Evolutionary conservation across 30 jellyfish, hydroid and myxozoan genomes (phyloP).

Genomic region (Turritopsis dohrnii): DNA sequence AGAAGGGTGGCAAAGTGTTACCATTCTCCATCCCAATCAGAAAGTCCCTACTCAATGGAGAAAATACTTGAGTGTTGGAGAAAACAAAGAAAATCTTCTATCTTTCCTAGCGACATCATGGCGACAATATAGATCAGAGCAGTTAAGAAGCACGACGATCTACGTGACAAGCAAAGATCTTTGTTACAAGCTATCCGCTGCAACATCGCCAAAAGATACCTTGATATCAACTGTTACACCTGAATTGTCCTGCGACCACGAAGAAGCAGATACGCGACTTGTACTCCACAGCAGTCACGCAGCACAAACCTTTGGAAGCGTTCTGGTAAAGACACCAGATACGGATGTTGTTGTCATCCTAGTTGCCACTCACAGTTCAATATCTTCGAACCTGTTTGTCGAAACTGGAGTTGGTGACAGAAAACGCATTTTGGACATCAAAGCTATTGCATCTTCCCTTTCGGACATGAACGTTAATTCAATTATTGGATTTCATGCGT

Average conservation of each 20-base stretch:
- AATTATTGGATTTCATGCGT: too few relatives aligned
- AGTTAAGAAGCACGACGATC: not conserved
- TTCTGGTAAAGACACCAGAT: conserved; percentile 8
- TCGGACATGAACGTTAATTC: too few relatives aligned
- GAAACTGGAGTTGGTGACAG: conserved; percentile 20
- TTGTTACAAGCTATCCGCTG: conserved; percentile 2
- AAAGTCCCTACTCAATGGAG: too few relatives aligned
- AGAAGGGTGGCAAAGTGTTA: conserved; percentile 4
- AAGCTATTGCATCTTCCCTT: too few relatives aligned
- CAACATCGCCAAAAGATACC: not conserved
- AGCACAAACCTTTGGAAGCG: not conserved
- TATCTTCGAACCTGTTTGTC: not conserved
- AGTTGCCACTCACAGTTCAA: not conserved
- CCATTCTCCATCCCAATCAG: too few relatives aligned
- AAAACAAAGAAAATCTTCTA: too few relatives aligned
- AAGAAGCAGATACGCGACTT: conserved; percentile 6
- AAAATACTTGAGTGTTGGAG: too few relatives aligned
- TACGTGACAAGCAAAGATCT: not conserved
- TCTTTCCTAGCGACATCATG: too few relatives aligned
- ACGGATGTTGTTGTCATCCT: not conserved
- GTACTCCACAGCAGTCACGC: conserved; percentile 12
- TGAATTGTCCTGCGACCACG: conserved; percentile 4
- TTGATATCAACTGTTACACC: not conserved
- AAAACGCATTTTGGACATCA: too few relatives aligned
- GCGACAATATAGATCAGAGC: too few relatives aligned